Evolutionary conservation across 2,888 invertebrate species (phyloP).

Genomic region (Seira ritae): DNA sequence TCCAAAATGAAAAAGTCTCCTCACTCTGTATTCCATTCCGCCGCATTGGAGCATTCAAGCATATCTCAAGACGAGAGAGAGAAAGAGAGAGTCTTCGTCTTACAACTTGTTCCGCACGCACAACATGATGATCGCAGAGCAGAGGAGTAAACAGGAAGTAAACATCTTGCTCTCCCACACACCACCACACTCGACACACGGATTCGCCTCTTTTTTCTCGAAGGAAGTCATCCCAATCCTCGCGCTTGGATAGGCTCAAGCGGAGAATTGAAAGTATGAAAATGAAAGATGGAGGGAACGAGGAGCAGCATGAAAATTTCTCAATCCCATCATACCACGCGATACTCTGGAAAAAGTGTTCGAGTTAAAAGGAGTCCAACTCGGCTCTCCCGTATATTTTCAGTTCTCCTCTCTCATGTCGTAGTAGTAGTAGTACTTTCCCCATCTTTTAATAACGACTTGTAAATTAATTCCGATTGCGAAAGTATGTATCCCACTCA

Average conservation of each 20-base stretch:
- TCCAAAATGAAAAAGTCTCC: background rate
- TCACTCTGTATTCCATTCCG: no score
- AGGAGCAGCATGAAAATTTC: background rate
- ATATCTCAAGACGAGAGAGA: background rate
- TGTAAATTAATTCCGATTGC: background rate
- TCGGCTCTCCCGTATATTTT: no score
- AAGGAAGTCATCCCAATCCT: background rate
- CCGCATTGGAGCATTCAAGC: background rate
- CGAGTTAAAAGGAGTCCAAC: no score
- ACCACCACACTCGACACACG: no score
- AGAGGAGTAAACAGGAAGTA: slow-evolving; percentile 47
- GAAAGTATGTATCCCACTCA: no score
- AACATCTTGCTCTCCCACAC: slow-evolving; percentile 5
- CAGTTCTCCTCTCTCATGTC: no score
- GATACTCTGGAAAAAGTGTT: background rate
- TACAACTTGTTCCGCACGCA: background rate
- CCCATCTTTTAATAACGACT: background rate
- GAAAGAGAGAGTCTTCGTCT: no score
- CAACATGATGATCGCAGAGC: slow-evolving; percentile 36
- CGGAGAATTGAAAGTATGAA: background rate
- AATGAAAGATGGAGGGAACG: background rate
- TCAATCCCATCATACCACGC: background rate
- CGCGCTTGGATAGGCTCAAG: background rate
- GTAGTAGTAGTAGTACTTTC: no score
- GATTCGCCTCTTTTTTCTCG: no score